Evolutionary conservation across 2,797 vertebrate species (phyloP).

Genomic region (Crenichthys baileyi): DNA sequence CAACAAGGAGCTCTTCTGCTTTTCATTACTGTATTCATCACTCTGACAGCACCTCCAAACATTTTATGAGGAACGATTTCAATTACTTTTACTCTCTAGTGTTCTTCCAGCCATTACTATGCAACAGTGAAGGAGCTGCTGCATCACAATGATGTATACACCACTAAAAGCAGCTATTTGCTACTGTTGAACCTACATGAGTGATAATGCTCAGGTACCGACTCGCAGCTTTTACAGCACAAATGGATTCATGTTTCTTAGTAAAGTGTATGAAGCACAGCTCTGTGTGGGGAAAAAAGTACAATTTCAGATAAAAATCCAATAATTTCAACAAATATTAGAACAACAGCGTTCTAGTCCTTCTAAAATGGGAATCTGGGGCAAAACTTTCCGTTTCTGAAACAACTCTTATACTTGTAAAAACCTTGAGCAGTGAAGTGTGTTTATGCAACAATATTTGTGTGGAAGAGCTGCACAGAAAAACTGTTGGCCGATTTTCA

Average conservation of each 20-base stretch:
- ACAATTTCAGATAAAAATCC: not conserved
- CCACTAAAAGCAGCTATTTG: constrained; percentile 64
- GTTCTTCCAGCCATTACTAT: constrained; percentile 57
- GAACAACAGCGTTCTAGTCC: not conserved
- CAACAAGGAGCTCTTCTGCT: constrained; percentile 46
- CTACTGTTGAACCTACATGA: constrained; percentile 57
- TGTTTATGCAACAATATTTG: not conserved
- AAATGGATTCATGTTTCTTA: constrained; percentile 19
- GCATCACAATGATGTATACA: constrained; percentile 57
- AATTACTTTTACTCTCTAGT: constrained; percentile 68
- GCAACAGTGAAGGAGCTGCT: constrained; percentile 57
- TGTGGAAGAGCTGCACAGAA: not conserved
- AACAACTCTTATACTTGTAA: constrained; percentile 17
- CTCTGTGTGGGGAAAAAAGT: constrained; percentile 23
- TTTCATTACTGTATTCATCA: constrained; percentile 62
- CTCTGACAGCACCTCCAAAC: constrained; percentile 58
- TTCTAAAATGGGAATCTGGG: not conserved
- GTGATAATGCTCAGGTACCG: constrained; percentile 50
- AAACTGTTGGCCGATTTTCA: not conserved
- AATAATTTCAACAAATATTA: constrained; percentile 25
- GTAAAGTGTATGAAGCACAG: constrained; percentile 29
- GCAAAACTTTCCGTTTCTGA: constrained; percentile 7
- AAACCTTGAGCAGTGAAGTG: constrained; percentile 16
- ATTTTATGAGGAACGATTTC: constrained; percentile 71
- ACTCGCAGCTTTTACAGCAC: constrained; percentile 35